Base-by-base conservation (phyloP, 2,888 invertebrate species). In the Eulithis testata region DNA sequence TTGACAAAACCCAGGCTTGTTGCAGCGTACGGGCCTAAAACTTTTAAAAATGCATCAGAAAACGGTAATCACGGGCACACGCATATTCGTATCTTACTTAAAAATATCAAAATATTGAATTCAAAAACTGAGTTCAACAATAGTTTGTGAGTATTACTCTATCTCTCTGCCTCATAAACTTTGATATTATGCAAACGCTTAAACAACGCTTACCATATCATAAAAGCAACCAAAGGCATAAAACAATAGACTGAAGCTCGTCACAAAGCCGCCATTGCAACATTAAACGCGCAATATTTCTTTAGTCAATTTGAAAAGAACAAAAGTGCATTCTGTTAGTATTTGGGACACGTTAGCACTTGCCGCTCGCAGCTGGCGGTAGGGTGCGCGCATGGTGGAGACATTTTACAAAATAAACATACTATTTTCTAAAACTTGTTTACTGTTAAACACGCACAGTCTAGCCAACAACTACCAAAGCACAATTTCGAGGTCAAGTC, bases 261-360 rank as follows among this genome's bases (percentile, higher is more conserved):
- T 40, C 27, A 52, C 31, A 59, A 65, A 63, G 54, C 62, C 56
- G 37, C 47, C 45, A 52, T 61, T 47, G 65, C 50, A 54, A 60
- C 66, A 67, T 72, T 70, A 66, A 70, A 68, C 60, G 60, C 55
- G 68, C 63, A 62, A 71, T 73, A 71, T 67, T 69, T 68, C 68
- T 66, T 69, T 68, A 71, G 65, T 73, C 70, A 69, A 79, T 78
- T 76, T 75, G 71, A 72, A 76, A 78, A 76, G 77, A 79, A 81
- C 80, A 81, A 79, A 80, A 78, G 80, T 78, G 80, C 77, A 79
- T 79, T 77, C 76, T 70, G 71, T 69, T 73, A 68, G 77, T 80
- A 79, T 79, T 81, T 75, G 73, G 77, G 69, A 70, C 78, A 74
- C 77, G 80, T 78, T 78, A 73, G 73, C 76, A 74, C 77, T 80